These are phyloP conservation scores for Octomys mimax DNA, from an alignment of 2,797 vertebrate species.

Conservation along the genomic window DNA sequence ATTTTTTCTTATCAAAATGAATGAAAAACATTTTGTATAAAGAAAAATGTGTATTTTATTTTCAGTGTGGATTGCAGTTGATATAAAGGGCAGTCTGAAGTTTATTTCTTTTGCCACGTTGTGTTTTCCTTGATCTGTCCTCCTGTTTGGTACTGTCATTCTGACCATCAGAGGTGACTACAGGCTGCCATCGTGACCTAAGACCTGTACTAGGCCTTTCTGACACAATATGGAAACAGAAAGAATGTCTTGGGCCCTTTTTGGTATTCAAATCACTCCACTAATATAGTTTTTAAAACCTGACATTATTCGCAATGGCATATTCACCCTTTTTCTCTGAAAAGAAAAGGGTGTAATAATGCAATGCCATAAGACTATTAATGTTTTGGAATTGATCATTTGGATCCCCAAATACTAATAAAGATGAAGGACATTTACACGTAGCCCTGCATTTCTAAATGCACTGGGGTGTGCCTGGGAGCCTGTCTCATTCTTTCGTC, in stretches of 20 bases:
- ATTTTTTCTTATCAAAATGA: no score
- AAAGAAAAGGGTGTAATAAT: constrained; percentile 23
- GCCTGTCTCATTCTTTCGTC: constrained; percentile 75
- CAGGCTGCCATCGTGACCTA: neutral
- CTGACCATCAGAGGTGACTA: neutral
- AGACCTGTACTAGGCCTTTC: neutral
- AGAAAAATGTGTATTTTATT: constrained; percentile 24
- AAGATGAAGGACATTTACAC: constrained; percentile 50
- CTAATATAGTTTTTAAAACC: constrained; percentile 2
- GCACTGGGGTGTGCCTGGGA: constrained; percentile 73
- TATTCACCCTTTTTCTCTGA: constrained; percentile 41
- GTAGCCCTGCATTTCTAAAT: constrained; percentile 73
- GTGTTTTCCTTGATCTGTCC: neutral
- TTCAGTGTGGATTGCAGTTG: constrained; percentile 4
- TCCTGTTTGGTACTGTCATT: neutral
- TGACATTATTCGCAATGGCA: constrained; percentile 45
- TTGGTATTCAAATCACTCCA: constrained; percentile 53
- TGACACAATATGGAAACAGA: neutral
- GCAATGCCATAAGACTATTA: constrained; percentile 54
- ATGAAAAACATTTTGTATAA: constrained; percentile 50
- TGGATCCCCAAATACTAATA: constrained; percentile 24
- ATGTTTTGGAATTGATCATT: constrained; percentile 61
- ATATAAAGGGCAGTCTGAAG: neutral
- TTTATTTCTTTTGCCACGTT: constrained; percentile 5
- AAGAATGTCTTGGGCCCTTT: neutral